Evolutionary conservation across 2,113 vertebrate genomes (phyloP).

Genomic region (Butorides virescens): DNA sequence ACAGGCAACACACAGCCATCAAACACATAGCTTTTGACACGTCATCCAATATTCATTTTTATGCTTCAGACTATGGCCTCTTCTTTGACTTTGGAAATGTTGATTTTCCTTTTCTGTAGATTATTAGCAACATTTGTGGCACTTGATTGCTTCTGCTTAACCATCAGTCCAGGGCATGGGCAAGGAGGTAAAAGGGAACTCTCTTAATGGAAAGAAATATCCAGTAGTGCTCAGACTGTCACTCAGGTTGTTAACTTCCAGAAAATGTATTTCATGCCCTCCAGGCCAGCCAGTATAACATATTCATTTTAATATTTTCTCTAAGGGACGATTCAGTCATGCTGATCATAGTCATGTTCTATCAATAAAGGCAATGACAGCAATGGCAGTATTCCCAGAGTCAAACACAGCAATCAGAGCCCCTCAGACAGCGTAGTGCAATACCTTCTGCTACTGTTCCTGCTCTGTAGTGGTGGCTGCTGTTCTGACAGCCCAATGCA

Average conservation of each 20-base stretch:
- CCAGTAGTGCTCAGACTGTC: not conserved
- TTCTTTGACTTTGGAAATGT: not conserved
- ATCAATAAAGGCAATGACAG: not conserved
- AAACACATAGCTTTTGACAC: not conserved
- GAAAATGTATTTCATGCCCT: not conserved
- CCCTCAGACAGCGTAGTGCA: not conserved
- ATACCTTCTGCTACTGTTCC: not conserved
- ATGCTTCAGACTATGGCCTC: not conserved
- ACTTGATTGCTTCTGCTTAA: not conserved
- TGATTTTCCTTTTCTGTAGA: not conserved
- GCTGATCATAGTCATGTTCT: not conserved
- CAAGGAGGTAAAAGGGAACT: not conserved
- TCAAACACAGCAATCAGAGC: not conserved
- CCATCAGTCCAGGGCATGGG: not conserved
- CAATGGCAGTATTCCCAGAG: not conserved
- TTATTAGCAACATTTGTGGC: not conserved
- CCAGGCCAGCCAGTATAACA: not conserved
- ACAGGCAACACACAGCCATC: not conserved
- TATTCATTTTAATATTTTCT: not conserved
- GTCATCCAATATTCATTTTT: not conserved
- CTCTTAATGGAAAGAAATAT: not conserved
- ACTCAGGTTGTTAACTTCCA: not conserved
- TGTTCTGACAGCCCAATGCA: not conserved
- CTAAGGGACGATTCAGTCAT: not conserved
- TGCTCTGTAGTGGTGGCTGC: not conserved